Evolutionary conservation across 2,113 vertebrate species (phyloP).

Genomic region (Pogona vitticeps): DNA sequence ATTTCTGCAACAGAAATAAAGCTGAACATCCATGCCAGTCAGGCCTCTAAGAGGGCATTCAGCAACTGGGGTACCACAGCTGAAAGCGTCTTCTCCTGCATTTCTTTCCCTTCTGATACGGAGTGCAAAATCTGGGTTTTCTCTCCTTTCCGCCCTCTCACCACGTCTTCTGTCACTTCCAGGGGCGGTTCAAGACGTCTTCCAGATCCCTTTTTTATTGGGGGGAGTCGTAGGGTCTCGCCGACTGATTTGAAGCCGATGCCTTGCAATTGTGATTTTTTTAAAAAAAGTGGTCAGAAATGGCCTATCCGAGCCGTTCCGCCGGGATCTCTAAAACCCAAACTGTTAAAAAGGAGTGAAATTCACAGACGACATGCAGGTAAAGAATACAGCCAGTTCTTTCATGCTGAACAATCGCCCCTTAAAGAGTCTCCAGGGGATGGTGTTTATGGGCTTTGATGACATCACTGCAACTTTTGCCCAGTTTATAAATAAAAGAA

Average conservation of each 20-base stretch:
- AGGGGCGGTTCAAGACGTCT: neutral
- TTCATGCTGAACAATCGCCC: constrained; percentile 8
- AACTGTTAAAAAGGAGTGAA: constrained; percentile 39
- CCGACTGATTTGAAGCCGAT: constrained; percentile 35
- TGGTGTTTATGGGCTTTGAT: accelerated
- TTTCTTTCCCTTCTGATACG: neutral
- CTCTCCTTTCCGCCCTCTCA: neutral
- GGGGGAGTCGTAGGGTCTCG: neutral
- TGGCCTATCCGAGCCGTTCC: neutral
- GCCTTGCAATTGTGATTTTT: neutral
- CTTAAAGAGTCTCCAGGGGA: neutral
- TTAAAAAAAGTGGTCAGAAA: constrained; percentile 3
- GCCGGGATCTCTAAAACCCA: constrained; percentile 43
- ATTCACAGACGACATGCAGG: constrained; percentile 24
- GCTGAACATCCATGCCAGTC: too few species aligned
- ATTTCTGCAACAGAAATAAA: too few species aligned
- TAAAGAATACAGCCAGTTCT: constrained; percentile 34
- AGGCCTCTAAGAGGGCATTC: too few species aligned
- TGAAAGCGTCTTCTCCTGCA: neutral
- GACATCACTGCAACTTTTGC: neutral
- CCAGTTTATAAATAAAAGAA: neutral
- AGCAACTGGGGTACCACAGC: too few species aligned
- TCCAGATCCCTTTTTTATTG: neutral
- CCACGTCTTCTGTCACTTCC: neutral
- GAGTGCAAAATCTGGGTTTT: neutral